These are phyloP conservation scores for Pyxicephalus adspersus DNA, from an alignment of 2,113 vertebrate genomes.

Conservation along the genomic window DNA sequence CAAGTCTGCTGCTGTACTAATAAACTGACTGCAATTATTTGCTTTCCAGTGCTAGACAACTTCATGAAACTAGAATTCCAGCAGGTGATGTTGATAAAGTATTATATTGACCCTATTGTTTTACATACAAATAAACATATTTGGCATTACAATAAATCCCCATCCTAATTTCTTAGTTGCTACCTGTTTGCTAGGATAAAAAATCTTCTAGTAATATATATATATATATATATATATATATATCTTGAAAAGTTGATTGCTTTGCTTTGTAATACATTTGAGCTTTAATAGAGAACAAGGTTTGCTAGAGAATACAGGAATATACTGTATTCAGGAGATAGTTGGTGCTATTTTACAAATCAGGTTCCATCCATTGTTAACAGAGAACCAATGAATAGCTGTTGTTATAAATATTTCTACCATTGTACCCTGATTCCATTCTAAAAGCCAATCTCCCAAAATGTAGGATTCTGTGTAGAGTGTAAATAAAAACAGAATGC, in stretches of 20 bases:
- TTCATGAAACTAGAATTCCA: background rate
- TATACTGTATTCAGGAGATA: constrained; percentile 6
- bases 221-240: too few species aligned
- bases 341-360: constrained; percentile 6
- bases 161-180: background rate
- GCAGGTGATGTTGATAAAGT: background rate
- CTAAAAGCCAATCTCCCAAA: too few species aligned
- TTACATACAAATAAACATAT: constrained; percentile 9
- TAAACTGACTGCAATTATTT: constrained; percentile 20
- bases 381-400: background rate
- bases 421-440: background rate
- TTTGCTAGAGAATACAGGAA: background rate
- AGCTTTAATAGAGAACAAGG: background rate
- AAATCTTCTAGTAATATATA: too few species aligned
- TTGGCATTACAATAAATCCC: constrained; percentile 8
- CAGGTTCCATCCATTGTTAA: background rate
- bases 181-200: too few species aligned
- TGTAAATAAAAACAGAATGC: too few species aligned
- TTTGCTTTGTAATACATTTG: background rate
- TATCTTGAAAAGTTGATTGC: background rate
- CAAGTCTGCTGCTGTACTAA: constrained; percentile 11
- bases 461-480: too few species aligned
- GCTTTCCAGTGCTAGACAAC: background rate
- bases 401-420: background rate
- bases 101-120: constrained; percentile 5